Base-by-base conservation (phyloP, 2,888 invertebrate genomes). In the Aphidoletes aphidimyza region DNA sequence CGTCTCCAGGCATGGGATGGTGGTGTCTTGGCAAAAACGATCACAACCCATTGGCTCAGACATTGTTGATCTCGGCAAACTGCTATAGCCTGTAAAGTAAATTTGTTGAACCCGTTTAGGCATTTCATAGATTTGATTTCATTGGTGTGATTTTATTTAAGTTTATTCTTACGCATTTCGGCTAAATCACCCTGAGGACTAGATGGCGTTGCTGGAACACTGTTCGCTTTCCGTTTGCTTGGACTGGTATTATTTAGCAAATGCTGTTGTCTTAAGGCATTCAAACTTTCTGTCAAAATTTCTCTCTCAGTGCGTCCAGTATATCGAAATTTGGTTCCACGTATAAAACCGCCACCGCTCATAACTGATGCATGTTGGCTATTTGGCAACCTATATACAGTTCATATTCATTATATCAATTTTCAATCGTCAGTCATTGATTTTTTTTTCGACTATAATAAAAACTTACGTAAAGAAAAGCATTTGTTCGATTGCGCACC, bases 401-500 rank as follows among this genome's bases (percentile, higher is more conserved):
- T 30, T 22, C 54, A 39, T 84, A 34, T 37, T 14, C 30, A 83
- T 22, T 19, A 11, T 34, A 45, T 1, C 3, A 22, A 5, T 14
- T 37, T 36, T 19, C 5, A 81, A 36, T 34, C 19, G 14, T 8
- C 36, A 14, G 34, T 34, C 9, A n/a, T 6, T 83, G 83, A 30
- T 6, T 6, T 39, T 59, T 9, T 47, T 47, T 9, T 17, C 47
- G 19, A 17, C 19, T 47, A n/a, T n/a, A n/a, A n/a, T n/a, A n/a
- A n/a, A n/a, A 59, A 92, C 94, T 94, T 91, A 98, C 98, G 98
- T 98, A 91, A 98, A 99, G 91, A 99, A 99, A 87, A 98, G 92
- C 94, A 98, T 97, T 91, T 98, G 98, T 89, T 98, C 98, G 87
- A 98, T 96, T 83, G 98, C 97, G 91, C 98, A 98, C 89, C 96